These are phyloP conservation scores for Athalia rosae DNA, from an alignment of 2,888 invertebrate genomes.

Conservation along the genomic window DNA sequence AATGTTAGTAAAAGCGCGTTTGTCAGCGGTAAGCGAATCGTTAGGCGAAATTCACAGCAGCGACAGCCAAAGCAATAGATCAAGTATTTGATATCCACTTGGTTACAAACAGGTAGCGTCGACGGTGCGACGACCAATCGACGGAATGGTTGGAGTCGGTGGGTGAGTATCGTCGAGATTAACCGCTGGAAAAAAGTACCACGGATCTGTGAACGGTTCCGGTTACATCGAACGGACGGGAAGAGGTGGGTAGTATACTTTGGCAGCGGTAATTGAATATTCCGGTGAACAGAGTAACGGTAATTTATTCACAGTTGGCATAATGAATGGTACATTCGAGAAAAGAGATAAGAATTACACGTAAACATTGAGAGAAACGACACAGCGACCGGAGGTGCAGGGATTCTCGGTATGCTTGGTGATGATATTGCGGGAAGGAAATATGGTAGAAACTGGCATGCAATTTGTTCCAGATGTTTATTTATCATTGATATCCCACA, in stretches of 20 bases:
- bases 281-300: slow-evolving; percentile 27
- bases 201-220: background rate
- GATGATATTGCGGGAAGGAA: background rate
- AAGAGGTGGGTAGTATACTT: background rate
- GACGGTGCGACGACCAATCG: background rate
- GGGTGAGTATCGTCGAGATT: background rate
- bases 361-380: background rate
- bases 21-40: slow-evolving; percentile 40
- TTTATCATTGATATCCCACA: background rate
- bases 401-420: background rate
- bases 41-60: slow-evolving; percentile 13
- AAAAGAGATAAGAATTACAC: background rate
- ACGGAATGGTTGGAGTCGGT: slow-evolving; percentile 23
- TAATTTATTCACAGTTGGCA: slow-evolving; percentile 38
- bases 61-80: slow-evolving; percentile 16
- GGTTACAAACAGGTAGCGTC: background rate
- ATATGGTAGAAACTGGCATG: background rate
- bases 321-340: slow-evolving; percentile 20
- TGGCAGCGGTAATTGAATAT: slow-evolving; percentile 5
- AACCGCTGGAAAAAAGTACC: slow-evolving; percentile 16
- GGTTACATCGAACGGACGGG: background rate
- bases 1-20: slow-evolving; percentile 53
- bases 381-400: too few species aligned
- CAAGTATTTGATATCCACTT: background rate
- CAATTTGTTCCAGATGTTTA: background rate